Base-by-base conservation (phyloP, 2,113 vertebrate species). In the Andinoacara biseriatus region DNA sequence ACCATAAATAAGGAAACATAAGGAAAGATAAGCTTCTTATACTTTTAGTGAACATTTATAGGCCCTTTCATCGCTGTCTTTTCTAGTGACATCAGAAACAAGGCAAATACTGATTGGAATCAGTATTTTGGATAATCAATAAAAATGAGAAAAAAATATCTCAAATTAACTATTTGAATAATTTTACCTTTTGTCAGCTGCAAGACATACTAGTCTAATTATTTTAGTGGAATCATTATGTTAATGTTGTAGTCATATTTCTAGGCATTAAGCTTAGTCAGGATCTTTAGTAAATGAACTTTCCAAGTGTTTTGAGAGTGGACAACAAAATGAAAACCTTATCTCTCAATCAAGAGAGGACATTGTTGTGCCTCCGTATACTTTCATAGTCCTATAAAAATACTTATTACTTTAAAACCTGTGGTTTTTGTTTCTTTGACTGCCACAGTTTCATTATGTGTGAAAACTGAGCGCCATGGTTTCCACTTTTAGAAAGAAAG, bases 401-500 rank as follows among this genome's bases (percentile, higher is more conserved):
- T 54, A 54, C 24, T 20, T 54, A 46, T 33, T 72, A 54, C 67
- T 72, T 52, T 72, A 54, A 72, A 72, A 54, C 4, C 26, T 33
- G 67, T 14, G 67, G 46, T 2, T 72, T 54, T 72, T 54, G 46
- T 54, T 54, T 72, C 46, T 54, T 26, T 17, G 72, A 62, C 58
- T 29, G 75, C 58, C 31, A 65, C 63, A 35, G 72, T 90, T 90
- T 90, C 80, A 90, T 87, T 87, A 82, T 79, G 69, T 57, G 77
- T 76, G 54, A 65, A 80, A 81, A 81, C 7, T 3, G 17, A 87
- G 75, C 59, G 10, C 56, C 65, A 43, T 11, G 4, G 58, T 85
- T 84, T 82, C 78, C 43, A 69, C 67, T 86, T 85, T 75, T 54
- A 77, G 59, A 83, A 11, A 82, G 54, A 91, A 58, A 76, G 63